Conservation (phyloP, 1,140 invertebrate species). For the Cotesia typhae region DNA sequence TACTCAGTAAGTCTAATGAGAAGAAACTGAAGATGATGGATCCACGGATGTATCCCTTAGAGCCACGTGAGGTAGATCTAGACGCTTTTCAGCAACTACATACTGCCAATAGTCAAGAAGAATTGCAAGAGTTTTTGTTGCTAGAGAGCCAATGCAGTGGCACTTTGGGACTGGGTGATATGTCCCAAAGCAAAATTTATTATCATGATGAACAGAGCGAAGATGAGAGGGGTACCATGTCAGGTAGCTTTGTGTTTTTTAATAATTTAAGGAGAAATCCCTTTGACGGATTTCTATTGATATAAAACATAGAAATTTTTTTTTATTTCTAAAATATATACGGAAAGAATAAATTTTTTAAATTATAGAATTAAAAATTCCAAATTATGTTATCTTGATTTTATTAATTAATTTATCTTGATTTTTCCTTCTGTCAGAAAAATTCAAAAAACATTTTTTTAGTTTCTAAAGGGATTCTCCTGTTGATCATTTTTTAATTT, state of each 20-base stretch:
- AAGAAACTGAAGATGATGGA: conserved; percentile 53
- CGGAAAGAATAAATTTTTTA: too few species aligned
- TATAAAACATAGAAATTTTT: too few species aligned
- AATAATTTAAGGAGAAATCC: too few species aligned
- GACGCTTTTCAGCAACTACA: conserved; percentile 69
- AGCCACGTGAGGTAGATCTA: conserved; percentile 70
- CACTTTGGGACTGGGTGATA: conserved; percentile 63
- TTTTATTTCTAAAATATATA: too few species aligned
- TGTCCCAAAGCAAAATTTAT: conserved; percentile 59
- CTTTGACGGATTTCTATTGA: too few species aligned
- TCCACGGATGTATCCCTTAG: conserved; percentile 66
- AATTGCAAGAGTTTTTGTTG: conserved; percentile 73
- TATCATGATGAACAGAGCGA: conserved; percentile 50
- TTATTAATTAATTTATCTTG: too few species aligned
- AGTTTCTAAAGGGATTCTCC: too few species aligned
- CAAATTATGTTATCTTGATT: too few species aligned
- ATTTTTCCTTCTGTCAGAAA: too few species aligned
- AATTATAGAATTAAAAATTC: too few species aligned
- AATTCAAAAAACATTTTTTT: too few species aligned
- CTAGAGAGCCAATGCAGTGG: conserved; percentile 72
- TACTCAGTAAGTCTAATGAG: conserved; percentile 50
- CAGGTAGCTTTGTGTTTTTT: conserved; percentile 51
- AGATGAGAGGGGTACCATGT: conserved; percentile 57
- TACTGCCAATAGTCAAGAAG: conserved; percentile 71
- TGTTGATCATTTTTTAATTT: conserved; percentile 3